Evolutionary conservation across 64 coral and sea anemone genomes (phyloP).

Genomic region (Montipora foliosa): DNA sequence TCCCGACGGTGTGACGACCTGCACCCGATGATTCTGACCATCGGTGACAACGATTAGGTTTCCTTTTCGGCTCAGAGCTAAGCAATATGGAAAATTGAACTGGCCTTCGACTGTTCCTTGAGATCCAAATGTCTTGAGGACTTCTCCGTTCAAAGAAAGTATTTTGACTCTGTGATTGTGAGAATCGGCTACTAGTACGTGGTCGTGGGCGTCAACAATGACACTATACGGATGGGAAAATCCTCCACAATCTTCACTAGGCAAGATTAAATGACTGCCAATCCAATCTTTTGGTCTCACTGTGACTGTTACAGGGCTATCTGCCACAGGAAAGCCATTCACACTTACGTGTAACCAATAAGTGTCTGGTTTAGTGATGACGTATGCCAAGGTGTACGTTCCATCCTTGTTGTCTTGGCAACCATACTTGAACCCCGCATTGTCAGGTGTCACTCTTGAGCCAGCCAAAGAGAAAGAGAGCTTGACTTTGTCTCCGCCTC

Average conservation of each 20-base stretch:
- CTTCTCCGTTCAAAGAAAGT: constrained; percentile 43
- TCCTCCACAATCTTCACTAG: constrained; percentile 69
- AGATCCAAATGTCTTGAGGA: constrained; percentile 49
- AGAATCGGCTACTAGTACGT: constrained; percentile 74
- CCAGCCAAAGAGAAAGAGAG: constrained; percentile 27
- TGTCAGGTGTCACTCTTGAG: constrained; percentile 29
- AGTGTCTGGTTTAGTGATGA: constrained; percentile 61
- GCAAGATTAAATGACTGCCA: constrained; percentile 56
- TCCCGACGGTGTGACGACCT: constrained; percentile 57
- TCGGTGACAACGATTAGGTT: constrained; percentile 69
- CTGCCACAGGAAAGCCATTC: constrained; percentile 57
- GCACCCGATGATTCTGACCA: constrained; percentile 80
- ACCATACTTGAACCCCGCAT: constrained; percentile 66
- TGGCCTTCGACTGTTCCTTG: constrained; percentile 51
- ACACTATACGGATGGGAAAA: constrained; percentile 76
- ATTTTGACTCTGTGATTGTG: constrained; percentile 77
- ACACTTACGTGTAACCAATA: constrained; percentile 72
- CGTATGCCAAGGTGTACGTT: constrained; percentile 61
- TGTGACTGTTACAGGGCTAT: constrained; percentile 63
- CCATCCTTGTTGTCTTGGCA: constrained; percentile 73
- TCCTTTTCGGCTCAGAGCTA: constrained; percentile 36
- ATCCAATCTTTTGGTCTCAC: constrained; percentile 83
- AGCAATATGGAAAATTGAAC: constrained; percentile 80
- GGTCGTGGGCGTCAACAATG: constrained; percentile 11
- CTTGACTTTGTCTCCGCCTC: constrained; percentile 65